Base-by-base conservation (phyloP, 2,797 vertebrate species). In the Sternotherus odoratus region DNA sequence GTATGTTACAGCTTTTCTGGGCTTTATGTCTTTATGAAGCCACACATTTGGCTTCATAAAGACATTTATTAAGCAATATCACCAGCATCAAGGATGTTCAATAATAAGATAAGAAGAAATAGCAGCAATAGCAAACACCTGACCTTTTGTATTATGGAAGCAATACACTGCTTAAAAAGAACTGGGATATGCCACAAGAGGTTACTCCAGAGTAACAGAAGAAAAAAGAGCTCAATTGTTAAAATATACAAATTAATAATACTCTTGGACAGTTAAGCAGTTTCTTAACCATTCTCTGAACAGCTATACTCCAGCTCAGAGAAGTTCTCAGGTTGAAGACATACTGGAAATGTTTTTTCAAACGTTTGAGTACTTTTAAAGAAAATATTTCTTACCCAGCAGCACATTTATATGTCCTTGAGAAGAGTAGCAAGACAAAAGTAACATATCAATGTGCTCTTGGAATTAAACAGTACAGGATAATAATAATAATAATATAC, bases 321-420 rank as follows among this genome's bases (percentile, higher is more conserved):
- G 82, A 95, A 24, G 83, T 93, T 97, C 95, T 96, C 94, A 85
- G 39, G 83, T 96, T 96, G 95, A 94, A 97, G 83, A 86, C 94
- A n/a, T 86, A 50, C 86, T 87, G 77, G 72, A 93, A 91, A 92
- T 87, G 43, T 1, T 48, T 75, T 83, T 95, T 90, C 72, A 91
- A 97, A 60, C 11, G 1, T 77, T 50, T 87, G 57, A 94, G 85
- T 86, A 94, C 92, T 95, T 96, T 86, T 91, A 93, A 95, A 94
- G 86, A 86, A 87, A 87, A 83, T 60, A 91, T 94, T 96, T 92
- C 93, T 85, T 96, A 57, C 85, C 82, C 86, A 94, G 95, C 84
- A 95, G 91, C 94, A 96, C 92, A 94, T 95, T 91, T 93, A 79
- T 30, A 81, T n/a, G 86, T 93, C 96, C 92, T 96, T 69, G 81